Conservation (phyloP, 2,113 vertebrate genomes). For the Cervus canadensis region DNA sequence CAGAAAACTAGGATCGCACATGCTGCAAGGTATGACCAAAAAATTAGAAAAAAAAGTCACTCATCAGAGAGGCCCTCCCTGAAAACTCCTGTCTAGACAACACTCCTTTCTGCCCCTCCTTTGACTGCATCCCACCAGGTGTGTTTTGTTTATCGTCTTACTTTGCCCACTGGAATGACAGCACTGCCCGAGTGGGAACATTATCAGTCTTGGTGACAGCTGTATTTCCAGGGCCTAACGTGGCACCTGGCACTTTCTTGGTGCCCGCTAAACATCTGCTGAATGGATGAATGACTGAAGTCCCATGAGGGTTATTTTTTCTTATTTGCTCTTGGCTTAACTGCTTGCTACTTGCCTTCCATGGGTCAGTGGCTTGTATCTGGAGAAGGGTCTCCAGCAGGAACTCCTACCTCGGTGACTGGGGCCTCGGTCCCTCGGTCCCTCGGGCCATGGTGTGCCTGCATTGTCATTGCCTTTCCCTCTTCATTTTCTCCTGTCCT, state of each 20-base stretch:
- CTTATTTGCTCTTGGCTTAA: background rate
- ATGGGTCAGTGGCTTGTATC: background rate
- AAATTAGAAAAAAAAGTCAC: background rate
- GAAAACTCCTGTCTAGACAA: background rate
- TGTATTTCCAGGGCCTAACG: background rate
- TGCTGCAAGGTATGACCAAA: background rate
- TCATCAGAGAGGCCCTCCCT: background rate
- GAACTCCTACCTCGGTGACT: accelerated
- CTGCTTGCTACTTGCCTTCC: background rate
- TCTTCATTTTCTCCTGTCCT: background rate
- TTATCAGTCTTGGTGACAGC: background rate
- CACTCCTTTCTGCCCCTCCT: background rate
- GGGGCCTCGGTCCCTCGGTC: too few species aligned
- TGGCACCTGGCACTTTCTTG: background rate
- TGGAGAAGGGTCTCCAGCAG: background rate
- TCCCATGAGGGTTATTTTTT: background rate
- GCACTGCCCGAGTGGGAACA: background rate
- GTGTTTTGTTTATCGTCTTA: background rate
- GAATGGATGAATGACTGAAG: background rate
- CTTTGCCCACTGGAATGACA: background rate
- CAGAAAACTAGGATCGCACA: background rate
- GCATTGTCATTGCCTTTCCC: background rate
- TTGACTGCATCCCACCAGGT: too few species aligned
- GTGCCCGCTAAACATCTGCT: background rate
- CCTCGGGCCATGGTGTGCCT: too few species aligned